A percentile compares a stretch with the other conserved stretches of the same genome.
phyloP scores from a whole-genome alignment of 2,797 vertebrate species.

The Dendrocincla tyrannina region DNA sequence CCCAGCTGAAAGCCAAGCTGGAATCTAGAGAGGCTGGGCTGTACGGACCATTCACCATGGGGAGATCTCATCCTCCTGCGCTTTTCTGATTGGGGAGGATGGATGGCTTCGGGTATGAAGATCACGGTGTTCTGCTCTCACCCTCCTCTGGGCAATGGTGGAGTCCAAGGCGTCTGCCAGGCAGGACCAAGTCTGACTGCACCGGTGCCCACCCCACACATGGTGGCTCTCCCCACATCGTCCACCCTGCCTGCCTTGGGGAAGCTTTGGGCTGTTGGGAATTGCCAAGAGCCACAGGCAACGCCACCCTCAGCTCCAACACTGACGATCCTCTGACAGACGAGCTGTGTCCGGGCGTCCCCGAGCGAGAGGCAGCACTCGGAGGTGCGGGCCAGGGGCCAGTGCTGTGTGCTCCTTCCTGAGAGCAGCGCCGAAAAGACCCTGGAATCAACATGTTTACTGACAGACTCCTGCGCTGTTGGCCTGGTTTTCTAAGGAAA shows the following conservation, averaged over 20 bases:
- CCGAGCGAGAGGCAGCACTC: fast-evolving
- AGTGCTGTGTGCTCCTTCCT: neutral
- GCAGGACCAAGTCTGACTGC: neutral
- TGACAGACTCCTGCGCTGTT: constrained; percentile 55
- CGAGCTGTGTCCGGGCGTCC: fast-evolving
- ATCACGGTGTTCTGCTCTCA: neutral
- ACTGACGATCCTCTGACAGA: fast-evolving
- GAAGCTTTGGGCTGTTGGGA: neutral
- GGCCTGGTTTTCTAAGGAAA: constrained; percentile 66
- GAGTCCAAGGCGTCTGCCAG: fast-evolving
- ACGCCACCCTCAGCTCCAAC: fast-evolving
- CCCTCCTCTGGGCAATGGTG: neutral
- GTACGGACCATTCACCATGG: fast-evolving
- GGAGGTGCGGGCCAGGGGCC: neutral
- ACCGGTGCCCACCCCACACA: fast-evolving
- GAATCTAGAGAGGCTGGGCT: neutral
- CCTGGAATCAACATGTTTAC: constrained; percentile 65
- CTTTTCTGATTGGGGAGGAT: neutral
- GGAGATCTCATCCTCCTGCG: neutral
- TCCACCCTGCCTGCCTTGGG: neutral
- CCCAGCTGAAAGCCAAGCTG: neutral
- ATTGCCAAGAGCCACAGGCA: neutral
- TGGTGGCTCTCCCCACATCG: fast-evolving
- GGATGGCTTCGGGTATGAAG: neutral
- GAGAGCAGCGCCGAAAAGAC: neutral